These are phyloP conservation scores for Cylloceria caligata DNA, from an alignment of 2,888 invertebrate genomes.

Conservation along the genomic window DNA sequence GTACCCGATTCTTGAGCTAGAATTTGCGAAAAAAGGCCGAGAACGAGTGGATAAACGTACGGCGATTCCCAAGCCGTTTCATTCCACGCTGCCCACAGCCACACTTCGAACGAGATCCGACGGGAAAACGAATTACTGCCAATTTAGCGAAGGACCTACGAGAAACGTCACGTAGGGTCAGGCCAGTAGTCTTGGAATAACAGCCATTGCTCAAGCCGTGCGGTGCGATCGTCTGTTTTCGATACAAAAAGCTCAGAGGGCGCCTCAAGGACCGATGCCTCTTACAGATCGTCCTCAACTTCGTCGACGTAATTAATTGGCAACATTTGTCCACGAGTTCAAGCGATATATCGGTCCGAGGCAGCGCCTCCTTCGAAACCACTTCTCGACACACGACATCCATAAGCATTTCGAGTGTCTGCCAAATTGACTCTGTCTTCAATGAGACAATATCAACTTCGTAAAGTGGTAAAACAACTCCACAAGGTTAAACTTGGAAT, in stretches of 20 bases:
- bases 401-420: constrained; percentile 24
- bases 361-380: not conserved
- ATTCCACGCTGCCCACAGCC: constrained; percentile 32
- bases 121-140: constrained; percentile 75
- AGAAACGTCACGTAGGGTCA: constrained; percentile 58
- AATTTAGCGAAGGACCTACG: constrained; percentile 71
- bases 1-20: constrained; percentile 18
- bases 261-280: constrained; percentile 68
- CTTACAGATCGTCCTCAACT: constrained; percentile 68
- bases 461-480: not conserved
- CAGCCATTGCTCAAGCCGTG: constrained; percentile 77
- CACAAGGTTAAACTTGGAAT: not conserved
- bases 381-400: constrained; percentile 5
- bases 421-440: constrained; percentile 45
- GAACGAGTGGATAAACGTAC: constrained; percentile 60
- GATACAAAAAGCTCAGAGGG: constrained; percentile 68
- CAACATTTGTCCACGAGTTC: constrained; percentile 76
- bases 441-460: constrained; percentile 6
- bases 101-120: constrained; percentile 60
- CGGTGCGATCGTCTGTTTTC: constrained; percentile 64
- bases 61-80: constrained; percentile 60
- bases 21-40: constrained; percentile 19
- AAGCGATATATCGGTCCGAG: constrained; percentile 74
- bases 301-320: constrained; percentile 75
- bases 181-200: constrained; percentile 76